phyloP scores from a whole-genome alignment of 2,113 vertebrate species.

The Sarotherodon lohbergeri region DNA sequence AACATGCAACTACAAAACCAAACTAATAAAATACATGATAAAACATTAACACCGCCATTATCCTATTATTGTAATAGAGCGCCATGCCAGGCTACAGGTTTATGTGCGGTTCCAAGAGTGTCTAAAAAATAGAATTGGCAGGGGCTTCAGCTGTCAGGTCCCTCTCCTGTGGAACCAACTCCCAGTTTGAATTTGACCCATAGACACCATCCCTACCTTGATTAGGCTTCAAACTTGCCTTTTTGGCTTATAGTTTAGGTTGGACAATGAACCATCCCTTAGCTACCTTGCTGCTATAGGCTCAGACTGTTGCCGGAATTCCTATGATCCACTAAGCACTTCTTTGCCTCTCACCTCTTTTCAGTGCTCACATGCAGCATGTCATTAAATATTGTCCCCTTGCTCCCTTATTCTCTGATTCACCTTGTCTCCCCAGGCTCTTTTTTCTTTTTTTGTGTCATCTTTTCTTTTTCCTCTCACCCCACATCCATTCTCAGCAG shows the following conservation, averaged over 20 bases:
- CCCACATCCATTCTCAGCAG: background rate
- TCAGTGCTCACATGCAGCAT: background rate
- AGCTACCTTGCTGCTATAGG: background rate
- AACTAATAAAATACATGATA: background rate
- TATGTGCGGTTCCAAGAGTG: background rate
- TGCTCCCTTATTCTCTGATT: background rate
- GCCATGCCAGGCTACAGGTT: background rate
- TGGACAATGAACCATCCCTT: background rate
- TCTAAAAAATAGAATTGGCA: background rate
- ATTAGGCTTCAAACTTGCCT: background rate
- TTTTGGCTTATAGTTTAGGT: background rate
- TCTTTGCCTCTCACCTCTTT: background rate
- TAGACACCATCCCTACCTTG: background rate
- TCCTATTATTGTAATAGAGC: background rate
- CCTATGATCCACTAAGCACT: background rate
- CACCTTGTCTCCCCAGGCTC: background rate
- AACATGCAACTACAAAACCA: background rate
- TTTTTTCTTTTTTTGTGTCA: background rate
- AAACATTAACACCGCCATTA: background rate
- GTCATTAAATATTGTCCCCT: background rate
- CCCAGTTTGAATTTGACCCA: background rate
- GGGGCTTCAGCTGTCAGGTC: background rate
- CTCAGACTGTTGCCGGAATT: background rate
- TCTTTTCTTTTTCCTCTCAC: background rate
- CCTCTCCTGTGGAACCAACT: background rate